These are phyloP conservation scores for Craterocephalus amniculus DNA, from an alignment of 2,797 vertebrate species.

Conservation along the genomic window DNA sequence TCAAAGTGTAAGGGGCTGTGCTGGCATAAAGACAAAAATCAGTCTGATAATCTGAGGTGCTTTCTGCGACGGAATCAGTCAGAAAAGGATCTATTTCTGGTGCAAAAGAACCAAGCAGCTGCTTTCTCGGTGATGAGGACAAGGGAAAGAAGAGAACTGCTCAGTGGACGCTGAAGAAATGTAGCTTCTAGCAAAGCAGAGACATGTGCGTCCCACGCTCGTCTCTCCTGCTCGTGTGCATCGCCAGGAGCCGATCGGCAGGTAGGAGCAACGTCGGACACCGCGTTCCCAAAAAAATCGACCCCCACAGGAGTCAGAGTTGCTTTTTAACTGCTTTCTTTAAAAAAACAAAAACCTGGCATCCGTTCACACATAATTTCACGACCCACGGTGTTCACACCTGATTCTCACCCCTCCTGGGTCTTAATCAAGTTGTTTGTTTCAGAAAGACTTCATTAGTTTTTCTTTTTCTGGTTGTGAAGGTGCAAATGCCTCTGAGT, in stretches of 20 bases:
- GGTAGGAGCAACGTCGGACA: slow-evolving; percentile 40
- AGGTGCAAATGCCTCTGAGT: slow-evolving; percentile 44
- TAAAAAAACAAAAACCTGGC: slow-evolving; percentile 50
- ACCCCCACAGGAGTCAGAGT: slow-evolving; percentile 34
- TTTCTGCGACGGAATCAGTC: not conserved
- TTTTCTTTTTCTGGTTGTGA: slow-evolving; percentile 51
- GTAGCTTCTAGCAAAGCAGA: slow-evolving; percentile 45
- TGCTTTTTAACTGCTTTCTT: slow-evolving; percentile 26
- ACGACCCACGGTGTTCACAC: slow-evolving; percentile 67
- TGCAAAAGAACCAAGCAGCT: not conserved
- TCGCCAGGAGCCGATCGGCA: slow-evolving; percentile 51
- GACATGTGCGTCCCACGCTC: slow-evolving; percentile 38
- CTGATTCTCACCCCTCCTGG: slow-evolving; percentile 69
- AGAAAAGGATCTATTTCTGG: not conserved
- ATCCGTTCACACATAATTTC: slow-evolving; percentile 67
- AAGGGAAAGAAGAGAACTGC: slow-evolving; percentile 18
- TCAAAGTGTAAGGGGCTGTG: not conserved
- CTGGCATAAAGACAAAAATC: not conserved
- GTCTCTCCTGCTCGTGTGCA: slow-evolving; percentile 21
- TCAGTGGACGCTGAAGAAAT: slow-evolving; percentile 41
- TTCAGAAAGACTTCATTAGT: slow-evolving; percentile 55
- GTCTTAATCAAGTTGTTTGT: slow-evolving; percentile 72
- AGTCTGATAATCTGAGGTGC: not conserved
- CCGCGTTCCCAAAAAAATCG: slow-evolving; percentile 30
- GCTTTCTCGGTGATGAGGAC: slow-evolving; percentile 1